These are phyloP conservation scores for Gorsachius goisagi DNA, from an alignment of 2,113 vertebrate species.

Conservation along the genomic window DNA sequence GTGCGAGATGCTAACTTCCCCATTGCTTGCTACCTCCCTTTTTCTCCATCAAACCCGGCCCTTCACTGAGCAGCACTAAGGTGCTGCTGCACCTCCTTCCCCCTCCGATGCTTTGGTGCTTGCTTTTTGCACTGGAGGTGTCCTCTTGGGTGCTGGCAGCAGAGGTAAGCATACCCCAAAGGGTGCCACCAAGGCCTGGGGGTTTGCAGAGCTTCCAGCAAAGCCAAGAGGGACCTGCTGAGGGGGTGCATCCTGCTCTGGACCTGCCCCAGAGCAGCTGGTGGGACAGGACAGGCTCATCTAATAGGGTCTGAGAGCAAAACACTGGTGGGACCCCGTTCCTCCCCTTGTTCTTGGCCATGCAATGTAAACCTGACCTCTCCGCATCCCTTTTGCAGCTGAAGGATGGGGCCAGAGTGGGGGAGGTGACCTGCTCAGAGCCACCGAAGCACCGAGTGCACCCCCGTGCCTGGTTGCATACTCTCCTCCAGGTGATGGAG, in stretches of 20 bases:
- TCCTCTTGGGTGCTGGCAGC: not conserved
- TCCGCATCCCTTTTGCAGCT: not conserved
- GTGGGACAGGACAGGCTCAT: not conserved
- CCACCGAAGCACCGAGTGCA: rapidly evolving
- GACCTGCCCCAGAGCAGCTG: not conserved
- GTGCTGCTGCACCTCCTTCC: not conserved
- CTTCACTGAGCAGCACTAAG: no score
- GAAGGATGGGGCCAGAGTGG: not conserved
- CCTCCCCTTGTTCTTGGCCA: not conserved
- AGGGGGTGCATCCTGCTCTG: not conserved
- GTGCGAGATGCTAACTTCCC: not conserved
- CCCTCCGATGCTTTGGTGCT: not conserved
- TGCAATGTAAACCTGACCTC: not conserved
- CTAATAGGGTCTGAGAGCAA: not conserved
- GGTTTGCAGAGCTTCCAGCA: not conserved
- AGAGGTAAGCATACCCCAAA: not conserved
- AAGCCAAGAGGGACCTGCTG: not conserved
- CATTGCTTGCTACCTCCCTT: not conserved
- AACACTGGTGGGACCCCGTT: not conserved
- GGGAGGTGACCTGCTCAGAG: not conserved
- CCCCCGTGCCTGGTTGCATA: no score
- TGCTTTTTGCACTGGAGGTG: not conserved
- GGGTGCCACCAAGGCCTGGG: not conserved
- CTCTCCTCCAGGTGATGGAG: not conserved
- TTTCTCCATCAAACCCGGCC: not conserved